These are phyloP conservation scores for Xestia sexstrigata DNA, from an alignment of 2,888 invertebrate species.

Conservation along the genomic window DNA sequence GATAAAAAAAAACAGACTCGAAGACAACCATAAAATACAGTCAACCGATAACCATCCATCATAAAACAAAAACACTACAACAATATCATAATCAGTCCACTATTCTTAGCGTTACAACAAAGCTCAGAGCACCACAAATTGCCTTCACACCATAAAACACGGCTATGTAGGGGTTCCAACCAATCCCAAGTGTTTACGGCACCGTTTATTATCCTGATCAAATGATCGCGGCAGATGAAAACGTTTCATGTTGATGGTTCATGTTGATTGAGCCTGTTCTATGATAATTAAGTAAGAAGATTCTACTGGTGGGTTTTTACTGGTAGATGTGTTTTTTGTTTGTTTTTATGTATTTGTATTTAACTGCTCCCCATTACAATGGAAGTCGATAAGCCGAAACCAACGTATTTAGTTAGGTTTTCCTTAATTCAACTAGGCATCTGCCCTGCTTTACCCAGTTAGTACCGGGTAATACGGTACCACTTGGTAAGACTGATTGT, in stretches of 20 bases:
- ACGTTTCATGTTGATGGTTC: constrained; percentile 36
- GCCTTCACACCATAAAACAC: constrained; percentile 48
- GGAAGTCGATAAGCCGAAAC: neutral
- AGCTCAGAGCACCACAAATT: constrained; percentile 43
- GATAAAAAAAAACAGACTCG: neutral
- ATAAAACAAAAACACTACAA: constrained; percentile 11
- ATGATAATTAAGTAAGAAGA: constrained; percentile 39
- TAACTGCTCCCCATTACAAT: neutral
- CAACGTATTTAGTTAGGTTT: too few relatives aligned
- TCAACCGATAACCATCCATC: neutral
- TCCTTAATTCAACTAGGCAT: too few relatives aligned
- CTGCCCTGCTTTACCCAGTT: too few relatives aligned
- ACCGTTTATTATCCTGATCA: constrained; percentile 66
- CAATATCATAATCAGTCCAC: constrained; percentile 28
- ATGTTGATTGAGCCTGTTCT: constrained; percentile 41
- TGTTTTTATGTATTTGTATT: neutral
- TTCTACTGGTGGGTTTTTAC: constrained; percentile 26
- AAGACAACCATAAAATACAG: neutral
- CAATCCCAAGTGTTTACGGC: constrained; percentile 73
- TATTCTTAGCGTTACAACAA: constrained; percentile 14
- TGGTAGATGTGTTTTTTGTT: neutral
- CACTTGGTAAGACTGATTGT: too few relatives aligned
- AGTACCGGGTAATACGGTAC: too few relatives aligned
- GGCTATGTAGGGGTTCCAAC: constrained; percentile 56
- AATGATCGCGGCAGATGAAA: constrained; percentile 63